Evolutionary conservation across 2,113 vertebrate species (phyloP).

Genomic region (Silurus meridionalis): DNA sequence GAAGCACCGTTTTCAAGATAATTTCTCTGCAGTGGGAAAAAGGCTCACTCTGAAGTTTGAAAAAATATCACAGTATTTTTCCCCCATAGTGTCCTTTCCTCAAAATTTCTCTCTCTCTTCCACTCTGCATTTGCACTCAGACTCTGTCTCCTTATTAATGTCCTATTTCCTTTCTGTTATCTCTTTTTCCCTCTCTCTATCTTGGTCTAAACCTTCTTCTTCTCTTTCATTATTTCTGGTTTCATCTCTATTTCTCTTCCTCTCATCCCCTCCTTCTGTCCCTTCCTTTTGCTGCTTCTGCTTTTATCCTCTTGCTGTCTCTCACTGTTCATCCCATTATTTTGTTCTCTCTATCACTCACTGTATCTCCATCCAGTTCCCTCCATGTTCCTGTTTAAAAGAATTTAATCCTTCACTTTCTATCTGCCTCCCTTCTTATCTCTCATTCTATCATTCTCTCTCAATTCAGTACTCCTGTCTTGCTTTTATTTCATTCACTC

Average conservation of each 20-base stretch:
- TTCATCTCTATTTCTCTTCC: not conserved
- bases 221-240: not conserved
- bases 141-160: not conserved
- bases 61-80: not conserved
- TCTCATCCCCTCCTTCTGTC: not conserved
- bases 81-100: not conserved
- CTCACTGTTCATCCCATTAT: not conserved
- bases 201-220: not conserved
- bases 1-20: not conserved
- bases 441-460: slow-evolving; percentile 17
- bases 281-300: not conserved
- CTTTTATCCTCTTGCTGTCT: not conserved
- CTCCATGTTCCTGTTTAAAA: not conserved
- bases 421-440: not conserved
- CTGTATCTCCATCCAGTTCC: not conserved
- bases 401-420: not conserved
- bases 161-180: not conserved
- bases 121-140: not conserved
- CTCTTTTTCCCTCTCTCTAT: not conserved
- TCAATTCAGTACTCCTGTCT: slow-evolving; percentile 9
- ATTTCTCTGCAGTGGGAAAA: not conserved
- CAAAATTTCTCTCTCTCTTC: not conserved
- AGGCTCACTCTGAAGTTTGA: not conserved
- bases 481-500: slow-evolving; percentile 29
- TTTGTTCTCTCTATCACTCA: not conserved